These are phyloP conservation scores for Furcifer pardalis DNA, from an alignment of 2,797 vertebrate species.

Conservation along the genomic window DNA sequence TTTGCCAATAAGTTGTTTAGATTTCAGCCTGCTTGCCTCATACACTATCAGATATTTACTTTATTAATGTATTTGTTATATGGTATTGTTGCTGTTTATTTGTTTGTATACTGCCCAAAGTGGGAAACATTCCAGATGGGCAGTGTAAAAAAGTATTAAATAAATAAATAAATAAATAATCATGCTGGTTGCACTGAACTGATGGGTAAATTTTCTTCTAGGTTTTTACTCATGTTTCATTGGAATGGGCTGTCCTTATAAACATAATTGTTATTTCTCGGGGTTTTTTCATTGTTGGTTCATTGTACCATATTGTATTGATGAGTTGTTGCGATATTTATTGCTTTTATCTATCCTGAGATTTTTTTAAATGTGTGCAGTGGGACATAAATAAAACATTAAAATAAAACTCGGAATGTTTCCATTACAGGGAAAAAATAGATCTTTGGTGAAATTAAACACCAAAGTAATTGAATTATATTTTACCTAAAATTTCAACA, in stretches of 20 bases:
- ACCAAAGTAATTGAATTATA: background rate
- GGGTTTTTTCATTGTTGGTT: background rate
- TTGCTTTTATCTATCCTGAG: background rate
- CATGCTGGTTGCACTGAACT: background rate
- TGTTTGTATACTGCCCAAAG: no score
- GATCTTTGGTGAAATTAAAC: background rate
- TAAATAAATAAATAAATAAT: background rate
- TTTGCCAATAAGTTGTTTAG: no score
- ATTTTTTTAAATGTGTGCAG: background rate
- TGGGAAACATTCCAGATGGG: no score
- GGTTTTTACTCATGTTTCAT: background rate
- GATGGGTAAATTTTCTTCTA: background rate
- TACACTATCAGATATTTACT: no score
- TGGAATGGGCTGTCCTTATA: background rate
- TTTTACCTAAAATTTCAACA: background rate
- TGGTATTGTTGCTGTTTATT: no score
- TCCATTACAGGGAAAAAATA: background rate
- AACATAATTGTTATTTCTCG: background rate
- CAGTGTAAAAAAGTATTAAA: no score
- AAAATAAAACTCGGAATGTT: background rate
- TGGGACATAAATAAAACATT: background rate
- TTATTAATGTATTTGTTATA: no score
- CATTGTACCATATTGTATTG: background rate
- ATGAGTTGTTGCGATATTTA: background rate
- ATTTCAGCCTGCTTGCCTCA: no score